Evolutionary conservation across 2,797 vertebrate species (phyloP).

Genomic region (Hippopotamyrus pictus): DNA sequence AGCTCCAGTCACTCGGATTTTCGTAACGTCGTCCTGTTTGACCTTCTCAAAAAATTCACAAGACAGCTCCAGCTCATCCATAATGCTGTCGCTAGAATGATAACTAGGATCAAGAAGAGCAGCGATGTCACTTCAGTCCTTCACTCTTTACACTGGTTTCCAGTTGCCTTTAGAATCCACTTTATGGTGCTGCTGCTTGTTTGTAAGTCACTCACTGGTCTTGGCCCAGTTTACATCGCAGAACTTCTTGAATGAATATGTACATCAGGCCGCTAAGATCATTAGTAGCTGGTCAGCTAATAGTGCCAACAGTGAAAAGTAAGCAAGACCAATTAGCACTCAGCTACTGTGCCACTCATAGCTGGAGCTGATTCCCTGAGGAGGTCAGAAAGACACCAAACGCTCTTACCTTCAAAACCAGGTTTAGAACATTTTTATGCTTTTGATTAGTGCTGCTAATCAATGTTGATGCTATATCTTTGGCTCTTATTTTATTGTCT

Average conservation of each 20-base stretch:
- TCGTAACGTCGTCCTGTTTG: background rate
- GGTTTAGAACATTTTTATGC: background rate
- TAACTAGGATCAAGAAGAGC: background rate
- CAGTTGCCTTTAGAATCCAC: background rate
- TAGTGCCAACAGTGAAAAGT: background rate
- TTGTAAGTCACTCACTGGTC: background rate
- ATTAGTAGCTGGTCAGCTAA: background rate
- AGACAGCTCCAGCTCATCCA: background rate
- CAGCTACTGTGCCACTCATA: background rate
- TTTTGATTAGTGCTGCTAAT: background rate
- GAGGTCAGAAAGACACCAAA: background rate
- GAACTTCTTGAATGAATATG: background rate
- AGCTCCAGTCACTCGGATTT: background rate
- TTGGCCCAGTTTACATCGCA: background rate
- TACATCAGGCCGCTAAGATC: background rate
- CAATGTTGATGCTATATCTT: background rate
- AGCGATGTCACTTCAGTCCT: background rate
- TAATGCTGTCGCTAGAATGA: background rate
- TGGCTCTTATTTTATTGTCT: background rate
- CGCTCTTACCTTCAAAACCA: background rate
- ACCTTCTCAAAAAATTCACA: background rate
- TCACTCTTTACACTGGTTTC: background rate
- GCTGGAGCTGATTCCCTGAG: background rate
- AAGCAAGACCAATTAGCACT: background rate
- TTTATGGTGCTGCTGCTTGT: background rate